Percentiles rank a stretch among this genome's conserved stretches.
These are phyloP conservation scores for Condylostylus longicornis DNA, from an alignment of 1,140 invertebrate species.

Conservation along the genomic window DNA sequence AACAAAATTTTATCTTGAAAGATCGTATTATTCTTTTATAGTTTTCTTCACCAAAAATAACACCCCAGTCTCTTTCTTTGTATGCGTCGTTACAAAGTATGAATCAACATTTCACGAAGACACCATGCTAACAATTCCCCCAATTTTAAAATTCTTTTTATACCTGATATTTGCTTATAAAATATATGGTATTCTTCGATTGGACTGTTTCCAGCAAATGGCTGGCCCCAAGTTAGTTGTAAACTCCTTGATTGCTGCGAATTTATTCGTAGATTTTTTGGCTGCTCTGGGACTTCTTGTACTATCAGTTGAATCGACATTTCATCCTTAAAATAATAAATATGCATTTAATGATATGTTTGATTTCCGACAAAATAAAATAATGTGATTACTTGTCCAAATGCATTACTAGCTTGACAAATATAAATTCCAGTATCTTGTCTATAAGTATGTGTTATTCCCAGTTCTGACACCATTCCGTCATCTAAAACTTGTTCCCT, in stretches of 20 bases:
- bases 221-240: conserved; percentile 68
- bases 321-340: no score
- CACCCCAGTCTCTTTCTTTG: no score
- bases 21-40: no score
- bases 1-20: no score
- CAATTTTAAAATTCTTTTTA: no score
- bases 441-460: conserved; percentile 65
- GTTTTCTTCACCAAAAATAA: no score
- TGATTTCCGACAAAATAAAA: neutral
- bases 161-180: conserved; percentile 71
- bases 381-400: conserved; percentile 48
- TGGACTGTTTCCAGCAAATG: conserved; percentile 75
- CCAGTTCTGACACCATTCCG: conserved; percentile 70
- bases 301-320: conserved; percentile 82
- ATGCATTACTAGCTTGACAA: conserved; percentile 73
- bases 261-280: conserved; percentile 67
- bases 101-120: neutral
- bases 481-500: conserved; percentile 58
- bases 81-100: no score
- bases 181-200: conserved; percentile 76
- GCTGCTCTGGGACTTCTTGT: conserved; percentile 79
- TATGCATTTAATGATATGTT: neutral
- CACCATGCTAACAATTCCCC: neutral
- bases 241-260: conserved; percentile 64
- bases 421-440: conserved; percentile 80